Conservation (phyloP, 2,888 invertebrate species). For the Calameuta pallipes region DNA sequence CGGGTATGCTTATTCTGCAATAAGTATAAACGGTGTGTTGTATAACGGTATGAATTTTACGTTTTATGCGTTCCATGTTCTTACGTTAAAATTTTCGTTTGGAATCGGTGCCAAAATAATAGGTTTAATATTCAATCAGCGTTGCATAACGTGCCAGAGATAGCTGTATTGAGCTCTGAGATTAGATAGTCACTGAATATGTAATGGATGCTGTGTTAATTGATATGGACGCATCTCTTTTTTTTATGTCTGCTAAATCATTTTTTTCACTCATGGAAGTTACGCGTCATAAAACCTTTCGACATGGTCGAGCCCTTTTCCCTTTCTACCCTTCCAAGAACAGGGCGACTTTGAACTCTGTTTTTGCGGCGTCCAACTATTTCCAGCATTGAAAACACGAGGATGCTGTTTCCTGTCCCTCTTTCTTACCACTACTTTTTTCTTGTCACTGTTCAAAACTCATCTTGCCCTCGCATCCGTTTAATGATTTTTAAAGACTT, state of each 20-base stretch:
- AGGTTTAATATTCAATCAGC: neutral
- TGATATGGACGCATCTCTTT: neutral
- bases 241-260: neutral
- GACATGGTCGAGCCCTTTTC: neutral
- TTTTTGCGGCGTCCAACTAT: constrained; percentile 11
- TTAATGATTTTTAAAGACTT: neutral
- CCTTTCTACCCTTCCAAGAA: neutral
- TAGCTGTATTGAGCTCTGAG: neutral
- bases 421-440: constrained; percentile 8
- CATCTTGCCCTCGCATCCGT: neutral
- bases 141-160: neutral
- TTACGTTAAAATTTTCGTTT: neutral
- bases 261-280: neutral
- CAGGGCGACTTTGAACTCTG: constrained; percentile 6
- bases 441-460: constrained; percentile 8
- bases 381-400: constrained; percentile 10
- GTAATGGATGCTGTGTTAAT: neutral
- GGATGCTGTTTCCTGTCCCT: constrained; percentile 13
- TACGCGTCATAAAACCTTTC: neutral
- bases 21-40: neutral
- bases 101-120: neutral
- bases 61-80: neutral
- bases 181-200: neutral
- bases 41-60: neutral
- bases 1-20: neutral